Base-by-base conservation (phyloP, 2,797 vertebrate genomes). In the Cygnus olor region DNA sequence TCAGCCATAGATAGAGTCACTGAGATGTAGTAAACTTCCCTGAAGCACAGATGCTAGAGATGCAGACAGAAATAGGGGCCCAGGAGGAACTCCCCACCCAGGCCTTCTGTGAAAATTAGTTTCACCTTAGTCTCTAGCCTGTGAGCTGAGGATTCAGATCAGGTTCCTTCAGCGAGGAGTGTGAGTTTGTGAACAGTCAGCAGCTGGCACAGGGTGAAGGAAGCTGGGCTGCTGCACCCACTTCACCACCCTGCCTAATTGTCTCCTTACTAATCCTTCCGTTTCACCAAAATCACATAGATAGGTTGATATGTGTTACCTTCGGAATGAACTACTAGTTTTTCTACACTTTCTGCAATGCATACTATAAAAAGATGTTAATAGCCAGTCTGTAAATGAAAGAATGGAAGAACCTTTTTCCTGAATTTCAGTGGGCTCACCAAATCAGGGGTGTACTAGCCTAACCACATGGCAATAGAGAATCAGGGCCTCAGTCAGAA, bases 191-290 rank as follows among this genome's bases (percentile, higher is more conserved):
- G 32, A 44, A 72, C 13, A 17, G 25, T 49, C 1, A 0, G 51
- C 18, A 68, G 51, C 32, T 14, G 2, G 57, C 38, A 44, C 25
- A 0, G 0, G 32, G 32, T 68, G 58, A 51, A 87, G 25, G 51
- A 25, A 69, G 17, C 63, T 66, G 30, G 17, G 38, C 12, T 61
- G 32, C 51, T 47, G 11, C 18, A 36, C n/a, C 64, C 38, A 21
- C 6, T 2, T n/a, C n/a, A 38, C 17, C n/a, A 89, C 36, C 22
- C 30, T 70, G 38, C 18, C 63, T 0, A 0, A 6, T 44, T 85
- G 22, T 60, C 18, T 80, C 82, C 38, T 58, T 79, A 12, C 51
- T 49, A 11, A 14, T 60, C 44, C 27, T 61, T 30, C 25, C 14
- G 3, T 0, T 21, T 88, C 57, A 64, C 11, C 60, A 73, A 64